Evolutionary conservation across 2,113 vertebrate genomes (phyloP).

Genomic region (Tapirus terrestris): DNA sequence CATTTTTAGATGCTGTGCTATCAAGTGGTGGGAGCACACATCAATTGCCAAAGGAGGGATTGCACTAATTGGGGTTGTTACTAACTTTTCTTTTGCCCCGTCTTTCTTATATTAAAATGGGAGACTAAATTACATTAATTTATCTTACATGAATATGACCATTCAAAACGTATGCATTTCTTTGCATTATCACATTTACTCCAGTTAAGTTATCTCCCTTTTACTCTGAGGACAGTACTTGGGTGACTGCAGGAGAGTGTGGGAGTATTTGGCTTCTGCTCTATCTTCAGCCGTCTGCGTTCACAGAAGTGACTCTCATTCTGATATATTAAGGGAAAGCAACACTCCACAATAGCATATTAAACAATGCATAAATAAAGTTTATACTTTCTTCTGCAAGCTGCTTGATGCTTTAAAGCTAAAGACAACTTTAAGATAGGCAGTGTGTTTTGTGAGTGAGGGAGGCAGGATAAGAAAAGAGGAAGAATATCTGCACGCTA

Average conservation of each 20-base stretch:
- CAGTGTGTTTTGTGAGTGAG: background rate
- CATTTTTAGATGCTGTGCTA: background rate
- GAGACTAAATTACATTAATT: background rate
- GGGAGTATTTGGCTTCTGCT: background rate
- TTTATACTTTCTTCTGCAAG: background rate
- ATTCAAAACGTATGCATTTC: background rate
- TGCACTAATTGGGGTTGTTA: background rate
- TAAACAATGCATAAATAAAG: slow-evolving; percentile 31
- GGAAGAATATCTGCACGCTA: background rate
- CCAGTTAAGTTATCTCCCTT: background rate
- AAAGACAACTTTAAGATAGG: background rate
- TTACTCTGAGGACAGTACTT: background rate
- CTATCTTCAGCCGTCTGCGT: background rate
- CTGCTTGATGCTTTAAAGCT: background rate
- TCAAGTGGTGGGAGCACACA: background rate
- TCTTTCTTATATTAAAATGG: background rate
- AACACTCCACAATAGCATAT: background rate
- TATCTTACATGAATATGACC: background rate
- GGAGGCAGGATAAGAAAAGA: background rate
- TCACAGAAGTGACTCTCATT: background rate
- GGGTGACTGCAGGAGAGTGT: rapidly evolving
- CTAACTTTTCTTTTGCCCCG: background rate
- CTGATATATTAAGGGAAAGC: background rate
- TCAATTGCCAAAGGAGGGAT: background rate
- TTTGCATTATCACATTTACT: background rate